phyloP scores from a whole-genome alignment of 2,888 invertebrate species.

The Eristalinus sepulchralis region DNA sequence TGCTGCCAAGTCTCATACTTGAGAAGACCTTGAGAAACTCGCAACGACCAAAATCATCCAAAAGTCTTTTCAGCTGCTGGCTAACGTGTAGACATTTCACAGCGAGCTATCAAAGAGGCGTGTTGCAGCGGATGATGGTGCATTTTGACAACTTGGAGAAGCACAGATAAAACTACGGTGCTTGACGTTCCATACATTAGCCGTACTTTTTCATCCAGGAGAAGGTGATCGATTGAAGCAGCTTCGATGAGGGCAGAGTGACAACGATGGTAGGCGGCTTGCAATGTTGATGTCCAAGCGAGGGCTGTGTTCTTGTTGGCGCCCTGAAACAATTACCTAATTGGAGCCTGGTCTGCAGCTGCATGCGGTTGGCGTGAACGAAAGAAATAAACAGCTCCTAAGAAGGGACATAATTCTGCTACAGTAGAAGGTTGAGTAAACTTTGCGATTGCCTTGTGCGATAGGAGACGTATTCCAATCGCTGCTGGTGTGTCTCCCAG shows the following conservation, averaged over 20 bases:
- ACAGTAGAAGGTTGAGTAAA: conserved; percentile 12
- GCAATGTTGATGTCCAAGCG: conserved; percentile 14
- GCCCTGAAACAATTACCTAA: conserved; percentile 11
- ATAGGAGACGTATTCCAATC: no score
- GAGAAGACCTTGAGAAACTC: no score
- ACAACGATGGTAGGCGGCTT: conserved; percentile 13
- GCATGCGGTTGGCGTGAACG: no score
- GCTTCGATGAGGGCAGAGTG: conserved; percentile 36
- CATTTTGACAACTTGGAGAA: conserved; percentile 10
- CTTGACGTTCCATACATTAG: conserved; percentile 20
- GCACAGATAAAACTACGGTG: conserved; percentile 18
- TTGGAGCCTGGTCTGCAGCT: conserved; percentile 5
- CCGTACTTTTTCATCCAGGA: not conserved
- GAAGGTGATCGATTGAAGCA: conserved; percentile 11
- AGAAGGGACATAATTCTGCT: conserved; percentile 3
- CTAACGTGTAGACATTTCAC: no score
- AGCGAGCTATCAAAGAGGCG: no score
- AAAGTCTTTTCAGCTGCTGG: no score
- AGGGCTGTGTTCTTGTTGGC: conserved; percentile 30
- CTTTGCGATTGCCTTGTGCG: conserved; percentile 5
- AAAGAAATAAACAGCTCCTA: no score
- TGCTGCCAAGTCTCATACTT: no score
- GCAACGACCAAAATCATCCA: no score
- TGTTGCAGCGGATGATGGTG: no score
- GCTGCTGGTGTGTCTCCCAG: no score